These are phyloP conservation scores for Mastomys natalensis DNA, from an alignment of 2,113 vertebrate genomes.

Conservation along the genomic window DNA sequence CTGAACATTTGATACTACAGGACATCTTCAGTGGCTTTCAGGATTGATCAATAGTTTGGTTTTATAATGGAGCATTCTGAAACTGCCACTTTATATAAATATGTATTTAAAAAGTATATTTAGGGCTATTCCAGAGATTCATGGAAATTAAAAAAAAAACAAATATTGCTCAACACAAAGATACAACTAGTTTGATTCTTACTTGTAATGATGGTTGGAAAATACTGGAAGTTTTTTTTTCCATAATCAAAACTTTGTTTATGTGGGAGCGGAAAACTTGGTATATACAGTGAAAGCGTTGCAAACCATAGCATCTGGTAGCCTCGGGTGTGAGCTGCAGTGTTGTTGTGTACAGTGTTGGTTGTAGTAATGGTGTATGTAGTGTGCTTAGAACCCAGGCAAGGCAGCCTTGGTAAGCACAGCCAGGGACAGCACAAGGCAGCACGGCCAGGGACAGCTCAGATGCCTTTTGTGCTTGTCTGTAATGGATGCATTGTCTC, in stretches of 20 bases:
- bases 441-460: not conserved
- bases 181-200: not conserved
- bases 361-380: not conserved
- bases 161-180: not conserved
- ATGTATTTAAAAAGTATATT: not conserved
- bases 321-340: not conserved
- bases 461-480: no score
- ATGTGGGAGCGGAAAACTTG: not conserved
- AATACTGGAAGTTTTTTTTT: not conserved
- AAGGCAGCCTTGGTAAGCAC: no score
- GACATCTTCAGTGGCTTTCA: not conserved
- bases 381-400: not conserved
- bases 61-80: not conserved
- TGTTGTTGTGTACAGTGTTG: no score
- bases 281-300: rapidly evolving
- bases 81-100: not conserved
- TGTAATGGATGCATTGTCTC: not conserved
- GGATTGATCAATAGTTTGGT: not conserved
- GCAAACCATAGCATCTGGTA: rapidly evolving
- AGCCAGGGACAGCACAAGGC: not conserved
- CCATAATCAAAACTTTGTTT: not conserved
- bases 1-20: not conserved
- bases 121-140: not conserved
- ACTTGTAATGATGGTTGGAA: not conserved
- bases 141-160: not conserved